Percentiles rank a stretch among this genome's conserved stretches.
Evolutionary conservation across 2,888 invertebrate genomes (phyloP).

Genomic region (Chrysomela aeneicollis): DNA sequence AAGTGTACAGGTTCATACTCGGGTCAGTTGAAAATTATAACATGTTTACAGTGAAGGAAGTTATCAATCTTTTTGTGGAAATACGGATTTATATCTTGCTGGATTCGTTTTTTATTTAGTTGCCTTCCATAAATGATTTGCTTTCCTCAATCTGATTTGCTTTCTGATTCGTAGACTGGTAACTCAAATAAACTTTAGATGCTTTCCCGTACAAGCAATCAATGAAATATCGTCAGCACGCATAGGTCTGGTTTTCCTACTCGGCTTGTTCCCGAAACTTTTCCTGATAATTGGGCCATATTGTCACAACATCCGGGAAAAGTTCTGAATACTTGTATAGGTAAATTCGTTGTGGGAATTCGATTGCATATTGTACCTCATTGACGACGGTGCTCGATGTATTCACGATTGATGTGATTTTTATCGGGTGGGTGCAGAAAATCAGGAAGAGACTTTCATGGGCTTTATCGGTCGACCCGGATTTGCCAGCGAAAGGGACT

Average conservation of each 20-base stretch:
- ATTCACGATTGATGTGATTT: slow-evolving; percentile 5
- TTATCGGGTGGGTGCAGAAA: neutral
- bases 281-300: slow-evolving; percentile 10
- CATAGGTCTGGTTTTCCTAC: neutral
- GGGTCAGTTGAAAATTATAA: too few species aligned
- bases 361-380: slow-evolving; percentile 4
- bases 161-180: neutral
- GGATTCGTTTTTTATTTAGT: too few species aligned
- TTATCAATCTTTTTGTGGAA: too few species aligned
- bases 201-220: slow-evolving; percentile 11
- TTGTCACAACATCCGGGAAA: slow-evolving; percentile 5
- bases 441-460: neutral
- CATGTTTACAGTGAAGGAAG: too few species aligned
- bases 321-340: slow-evolving; percentile 2
- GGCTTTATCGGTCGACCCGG: neutral
- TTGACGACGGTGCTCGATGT: neutral
- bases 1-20: neutral
- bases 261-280: neutral
- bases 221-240: slow-evolving; percentile 7
- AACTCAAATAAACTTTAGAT: neutral
- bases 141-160: neutral
- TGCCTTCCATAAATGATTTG: too few species aligned
- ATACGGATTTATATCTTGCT: too few species aligned
- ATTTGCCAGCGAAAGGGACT: too few species aligned
- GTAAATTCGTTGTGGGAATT: neutral